Evolutionary conservation across 2,797 vertebrate genomes (phyloP), one percentile per base, ranked within the genome.

Genomic region (Sebastes miniatus): DNA sequence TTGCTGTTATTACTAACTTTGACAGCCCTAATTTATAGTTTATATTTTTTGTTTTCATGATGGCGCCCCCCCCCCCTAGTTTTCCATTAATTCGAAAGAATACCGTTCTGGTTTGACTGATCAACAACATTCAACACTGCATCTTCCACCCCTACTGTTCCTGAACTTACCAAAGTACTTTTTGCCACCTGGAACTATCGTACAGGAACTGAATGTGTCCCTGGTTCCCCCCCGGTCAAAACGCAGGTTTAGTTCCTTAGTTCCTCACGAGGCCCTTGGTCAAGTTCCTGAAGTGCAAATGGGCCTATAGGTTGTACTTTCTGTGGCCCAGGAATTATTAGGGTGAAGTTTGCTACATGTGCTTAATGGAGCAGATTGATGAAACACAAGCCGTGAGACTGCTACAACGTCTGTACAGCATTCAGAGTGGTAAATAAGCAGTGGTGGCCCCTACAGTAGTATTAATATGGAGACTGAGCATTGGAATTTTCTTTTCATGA

Each of bases 1-100:
- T 43, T 16, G 0, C 39, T 0, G 39, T 43, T 43, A 43, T 43
- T 43, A 43, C 14, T 43, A 16, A 16, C 0, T 43, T 43, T 43
- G 39, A 43, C 39, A 43, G 39, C 39, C 14, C 39, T 43, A 20
- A 0, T 62, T 5, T 22, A 16, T 54, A 22, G 11, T 47, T 43
- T 1, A 43, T 36, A 22, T 63, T 63, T 10, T 43, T 18, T 43
- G 22, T 0, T 65, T 59, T 0, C 13, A 58, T 58, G 24, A 25
- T 13, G 12, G 24, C 11, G 12, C 24, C 9, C 54, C 6, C 9
- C 34, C 27, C 1, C 6, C 14, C 3, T 25, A 29, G 58, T 62
- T 61, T 61, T 61, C 18, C 63, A 43, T 20, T 67, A 20, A 47
- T 29, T 50, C 2, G 10, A 29, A 0, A 8, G 22, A 25, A 18